phyloP scores from a whole-genome alignment of 2,888 invertebrate species.

The Diabrotica balteata region DNA sequence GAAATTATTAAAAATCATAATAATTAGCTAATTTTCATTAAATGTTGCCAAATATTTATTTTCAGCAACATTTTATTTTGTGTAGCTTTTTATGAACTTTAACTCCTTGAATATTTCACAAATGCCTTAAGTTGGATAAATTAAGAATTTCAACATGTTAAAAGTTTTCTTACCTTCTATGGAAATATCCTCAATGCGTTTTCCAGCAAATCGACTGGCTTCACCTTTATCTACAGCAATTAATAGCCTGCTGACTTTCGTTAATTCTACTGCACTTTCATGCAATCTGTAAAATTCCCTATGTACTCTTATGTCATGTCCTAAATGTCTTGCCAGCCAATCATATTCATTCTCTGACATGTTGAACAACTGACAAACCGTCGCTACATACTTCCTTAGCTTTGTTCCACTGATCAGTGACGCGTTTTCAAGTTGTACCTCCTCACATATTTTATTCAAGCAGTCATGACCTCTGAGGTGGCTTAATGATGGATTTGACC shows the following conservation, averaged over 20 bases:
- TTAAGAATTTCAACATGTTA: too few species aligned
- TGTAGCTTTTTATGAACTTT: too few species aligned
- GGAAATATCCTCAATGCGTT: constrained; percentile 10
- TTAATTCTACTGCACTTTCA: constrained; percentile 39
- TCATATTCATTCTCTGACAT: constrained; percentile 40
- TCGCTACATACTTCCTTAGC: constrained; percentile 42
- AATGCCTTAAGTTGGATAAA: too few species aligned
- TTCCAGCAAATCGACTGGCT: constrained; percentile 17
- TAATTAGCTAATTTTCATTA: too few species aligned
- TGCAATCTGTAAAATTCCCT: constrained; percentile 39
- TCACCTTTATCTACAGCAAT: constrained; percentile 22
- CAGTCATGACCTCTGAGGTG: constrained; percentile 31
- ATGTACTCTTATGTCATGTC: constrained; percentile 40
- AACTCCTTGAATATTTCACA: too few species aligned
- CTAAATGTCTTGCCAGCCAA: constrained; percentile 39
- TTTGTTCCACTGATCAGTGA: constrained; percentile 34
- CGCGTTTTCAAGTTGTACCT: constrained; percentile 26
- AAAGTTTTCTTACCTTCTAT: constrained; percentile 7
- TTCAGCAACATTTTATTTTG: too few species aligned
- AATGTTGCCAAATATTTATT: too few species aligned
- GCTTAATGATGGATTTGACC: constrained; percentile 8
- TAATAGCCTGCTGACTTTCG: constrained; percentile 31
- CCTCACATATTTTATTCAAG: constrained; percentile 27
- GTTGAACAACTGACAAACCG: constrained; percentile 38
- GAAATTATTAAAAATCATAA: too few species aligned